Conservation (phyloP, 1,140 invertebrate species). For the Musca vetustissima region DNA sequence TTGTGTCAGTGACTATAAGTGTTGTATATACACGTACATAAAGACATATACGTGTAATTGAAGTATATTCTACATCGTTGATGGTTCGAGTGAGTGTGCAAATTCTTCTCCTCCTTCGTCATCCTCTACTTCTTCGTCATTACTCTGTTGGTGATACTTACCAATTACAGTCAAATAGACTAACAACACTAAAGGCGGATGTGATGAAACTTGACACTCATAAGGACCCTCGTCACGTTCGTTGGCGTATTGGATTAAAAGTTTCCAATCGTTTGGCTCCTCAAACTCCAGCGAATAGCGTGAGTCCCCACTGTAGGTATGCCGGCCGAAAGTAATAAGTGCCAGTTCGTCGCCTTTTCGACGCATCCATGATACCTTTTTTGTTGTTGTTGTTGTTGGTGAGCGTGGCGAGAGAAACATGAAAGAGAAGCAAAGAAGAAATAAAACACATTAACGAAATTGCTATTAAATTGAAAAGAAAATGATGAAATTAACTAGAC, state of each 20-base stretch:
- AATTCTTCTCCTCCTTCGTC: not conserved
- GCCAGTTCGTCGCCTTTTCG: constrained; percentile 72
- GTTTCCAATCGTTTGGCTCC: constrained; percentile 77
- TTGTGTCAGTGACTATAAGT: not conserved
- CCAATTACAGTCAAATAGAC: constrained; percentile 74
- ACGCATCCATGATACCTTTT: constrained; percentile 78
- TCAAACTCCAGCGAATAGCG: constrained; percentile 72
- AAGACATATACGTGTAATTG: not conserved
- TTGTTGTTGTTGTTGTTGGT: constrained; percentile 34
- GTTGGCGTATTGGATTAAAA: constrained; percentile 72
- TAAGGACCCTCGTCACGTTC: constrained; percentile 75
- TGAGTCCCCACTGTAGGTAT: constrained; percentile 80
- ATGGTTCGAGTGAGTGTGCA: not conserved
- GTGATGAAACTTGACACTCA: constrained; percentile 78
- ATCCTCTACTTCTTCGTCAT: too few species aligned
- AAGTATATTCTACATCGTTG: not conserved
- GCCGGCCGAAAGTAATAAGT: constrained; percentile 73
- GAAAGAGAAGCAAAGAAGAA: constrained; percentile 13
- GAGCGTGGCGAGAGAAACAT: not conserved
- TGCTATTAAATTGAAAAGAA: too few species aligned
- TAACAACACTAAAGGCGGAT: constrained; percentile 72
- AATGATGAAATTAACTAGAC: too few species aligned
- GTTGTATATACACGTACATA: not conserved
- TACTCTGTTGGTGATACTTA: too few species aligned
- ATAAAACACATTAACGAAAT: not conserved